Evolutionary conservation across 2,113 vertebrate genomes (phyloP), one percentile per base, ranked within the genome.

Genomic region (Anolis sagrei): DNA sequence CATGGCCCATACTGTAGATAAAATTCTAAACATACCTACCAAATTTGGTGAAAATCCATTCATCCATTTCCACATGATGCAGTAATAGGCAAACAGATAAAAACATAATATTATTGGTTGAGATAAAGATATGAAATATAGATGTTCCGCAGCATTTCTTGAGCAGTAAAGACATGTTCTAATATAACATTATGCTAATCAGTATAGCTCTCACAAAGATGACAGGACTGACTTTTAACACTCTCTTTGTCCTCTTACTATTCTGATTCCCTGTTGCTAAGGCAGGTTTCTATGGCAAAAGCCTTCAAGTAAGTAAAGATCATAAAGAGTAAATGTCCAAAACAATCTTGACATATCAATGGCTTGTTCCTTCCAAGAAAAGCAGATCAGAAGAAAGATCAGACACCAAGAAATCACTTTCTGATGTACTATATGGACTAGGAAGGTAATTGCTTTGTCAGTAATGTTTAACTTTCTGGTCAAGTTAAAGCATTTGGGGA

Each of bases 201-300:
- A 23, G 27, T 23, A 61, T 13, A 18, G 0, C 39, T 72, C 82
- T 48, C 1, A 0, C 5, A 25, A 73, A 88, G 61, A 44, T 82
- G 64, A 29, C 0, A 1, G 77, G 29, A 86, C 64, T 86, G 81
- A 74, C 58, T 87, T 74, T 10, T 51, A 4, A 25, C 9, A 39
- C 54, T 66, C 62, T 36, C 85, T 89, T 83, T 68, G 80, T 90
- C 58, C 72, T 13, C 11, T 9, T 82, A 77, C 78, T 84, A 68
- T 70, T 86, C 79, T 82, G 78, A 81, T 51, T 90, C 29, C 64
- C 21, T 16, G 93, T 94, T 95, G 95, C 94, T 92, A 95, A 91
- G 94, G 89, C 73, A 88, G 92, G 92, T 96, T 95, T 95, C 95
- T 95, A 93, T 92, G 92, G 92, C 89, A 94, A 95, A 95, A 34